A percentile compares a stretch with the other conserved stretches of the same genome.
Evolutionary conservation across 2,888 invertebrate genomes (phyloP).

Genomic region (Phragmatobia fuliginosa): DNA sequence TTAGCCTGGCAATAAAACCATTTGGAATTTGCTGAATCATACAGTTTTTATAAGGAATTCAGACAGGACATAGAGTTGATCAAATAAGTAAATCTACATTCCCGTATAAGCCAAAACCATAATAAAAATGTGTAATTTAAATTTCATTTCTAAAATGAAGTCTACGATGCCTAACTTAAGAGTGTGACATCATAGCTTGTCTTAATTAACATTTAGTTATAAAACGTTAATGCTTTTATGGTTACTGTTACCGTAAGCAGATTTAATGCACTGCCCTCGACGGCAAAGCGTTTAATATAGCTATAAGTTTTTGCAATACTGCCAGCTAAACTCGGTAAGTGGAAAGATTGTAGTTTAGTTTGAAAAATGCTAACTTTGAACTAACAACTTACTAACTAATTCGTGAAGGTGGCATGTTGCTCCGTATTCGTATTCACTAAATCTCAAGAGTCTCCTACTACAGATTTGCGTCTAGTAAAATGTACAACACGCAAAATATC

Average conservation of each 20-base stretch:
- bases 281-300: background rate
- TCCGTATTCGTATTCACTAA: background rate
- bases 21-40: background rate
- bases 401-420: background rate
- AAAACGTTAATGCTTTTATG: background rate
- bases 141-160: background rate
- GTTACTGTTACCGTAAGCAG: slow-evolving; percentile 1
- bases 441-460: background rate
- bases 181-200: background rate
- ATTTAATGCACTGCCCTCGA: background rate
- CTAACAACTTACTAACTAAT: background rate
- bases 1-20: background rate
- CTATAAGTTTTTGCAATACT: background rate
- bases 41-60: background rate
- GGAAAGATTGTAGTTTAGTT: background rate
- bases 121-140: background rate
- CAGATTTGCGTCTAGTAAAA: slow-evolving; percentile 1
- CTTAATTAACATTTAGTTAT: background rate
- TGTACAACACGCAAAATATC: slow-evolving; percentile 13
- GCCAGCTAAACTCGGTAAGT: background rate
- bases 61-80: background rate
- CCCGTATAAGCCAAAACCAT: background rate
- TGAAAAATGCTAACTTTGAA: background rate
- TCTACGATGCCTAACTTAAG: background rate
- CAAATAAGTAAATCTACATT: background rate